Conservation (phyloP, 2,797 vertebrate genomes). For the Pteropus rufus region DNA sequence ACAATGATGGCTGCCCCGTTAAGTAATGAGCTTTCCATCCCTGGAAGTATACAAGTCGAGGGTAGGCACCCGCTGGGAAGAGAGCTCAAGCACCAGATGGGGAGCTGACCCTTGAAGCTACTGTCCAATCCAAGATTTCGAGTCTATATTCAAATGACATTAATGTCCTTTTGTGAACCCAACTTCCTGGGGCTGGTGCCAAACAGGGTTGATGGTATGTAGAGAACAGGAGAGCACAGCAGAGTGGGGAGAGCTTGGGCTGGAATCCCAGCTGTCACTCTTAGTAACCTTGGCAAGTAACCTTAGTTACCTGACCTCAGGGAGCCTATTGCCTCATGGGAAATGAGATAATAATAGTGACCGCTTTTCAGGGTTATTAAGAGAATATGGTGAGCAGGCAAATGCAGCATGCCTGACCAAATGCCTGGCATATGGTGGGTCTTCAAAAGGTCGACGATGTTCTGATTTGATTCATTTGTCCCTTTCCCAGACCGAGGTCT, state of each 20-base stretch:
- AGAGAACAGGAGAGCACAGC: background rate
- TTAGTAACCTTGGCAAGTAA: background rate
- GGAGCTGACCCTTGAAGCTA: background rate
- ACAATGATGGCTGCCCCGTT: background rate
- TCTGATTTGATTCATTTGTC: background rate
- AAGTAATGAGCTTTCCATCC: background rate
- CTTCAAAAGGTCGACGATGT: background rate
- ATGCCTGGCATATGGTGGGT: background rate
- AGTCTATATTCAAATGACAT: background rate
- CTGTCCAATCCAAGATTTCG: background rate
- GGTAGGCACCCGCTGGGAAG: background rate
- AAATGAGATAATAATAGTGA: background rate
- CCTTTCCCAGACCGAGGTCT: background rate
- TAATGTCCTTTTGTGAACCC: background rate
- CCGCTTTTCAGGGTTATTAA: background rate
- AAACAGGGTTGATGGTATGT: background rate
- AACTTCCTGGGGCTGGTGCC: background rate
- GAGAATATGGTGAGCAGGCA: background rate
- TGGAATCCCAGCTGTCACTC: background rate
- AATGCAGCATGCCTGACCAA: fast-evolving
- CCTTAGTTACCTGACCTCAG: background rate
- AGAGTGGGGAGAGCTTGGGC: background rate
- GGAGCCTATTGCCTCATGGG: background rate
- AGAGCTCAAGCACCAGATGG: background rate
- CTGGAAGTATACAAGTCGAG: background rate